Evolutionary conservation across 2,888 invertebrate species (phyloP), one percentile per base, ranked within the genome.

Genomic region (Dryomyza anilis): DNA sequence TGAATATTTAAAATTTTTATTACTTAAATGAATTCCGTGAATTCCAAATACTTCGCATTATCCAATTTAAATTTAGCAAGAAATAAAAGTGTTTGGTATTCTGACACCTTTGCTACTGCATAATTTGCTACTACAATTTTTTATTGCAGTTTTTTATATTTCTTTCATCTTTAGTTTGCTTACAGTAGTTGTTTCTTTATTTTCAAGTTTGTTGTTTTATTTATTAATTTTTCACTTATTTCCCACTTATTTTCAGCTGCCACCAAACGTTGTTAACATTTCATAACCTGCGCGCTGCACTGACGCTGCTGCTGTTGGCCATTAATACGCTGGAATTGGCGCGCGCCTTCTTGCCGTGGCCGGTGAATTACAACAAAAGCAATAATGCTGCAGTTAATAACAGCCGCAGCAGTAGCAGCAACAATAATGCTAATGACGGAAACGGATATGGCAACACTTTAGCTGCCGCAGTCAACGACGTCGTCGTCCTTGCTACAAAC

Each of bases 211-310:
- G 33, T 33, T 33, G 33, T 12, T 12, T 48, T 48, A 12, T 48
- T 23, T 43, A n/a, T 36, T 36, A 2, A 36, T 43, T 43, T 43
- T 16, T 43, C 8, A 53, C 25, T 64, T 62, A 27, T 45, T 39
- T 23, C 30, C 25, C 12, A 46, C 23, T 46, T 53, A 43, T 64
- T 62, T 45, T 52, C 75, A 81, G 81, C 70, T 74, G 76, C 71
- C 78, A 79, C 73, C 76, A 73, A 73, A 78, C 78, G 70, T 74
- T 81, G 73, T 73, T 81, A 67, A 76, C 76, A 72, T 82, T 81
- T 72, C 82, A 83, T 74, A 83, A 83, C 77, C 72, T 77, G 71
- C 79, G 82, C 58, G 80, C 81, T 59, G 75, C 78, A 64, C 70
- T 77, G 64, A 77, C 76, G 67, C 67, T 83, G 61, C 71, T 79